These are phyloP conservation scores for Fragum fragum DNA, from an alignment of 2,888 invertebrate species.

Conservation along the genomic window DNA sequence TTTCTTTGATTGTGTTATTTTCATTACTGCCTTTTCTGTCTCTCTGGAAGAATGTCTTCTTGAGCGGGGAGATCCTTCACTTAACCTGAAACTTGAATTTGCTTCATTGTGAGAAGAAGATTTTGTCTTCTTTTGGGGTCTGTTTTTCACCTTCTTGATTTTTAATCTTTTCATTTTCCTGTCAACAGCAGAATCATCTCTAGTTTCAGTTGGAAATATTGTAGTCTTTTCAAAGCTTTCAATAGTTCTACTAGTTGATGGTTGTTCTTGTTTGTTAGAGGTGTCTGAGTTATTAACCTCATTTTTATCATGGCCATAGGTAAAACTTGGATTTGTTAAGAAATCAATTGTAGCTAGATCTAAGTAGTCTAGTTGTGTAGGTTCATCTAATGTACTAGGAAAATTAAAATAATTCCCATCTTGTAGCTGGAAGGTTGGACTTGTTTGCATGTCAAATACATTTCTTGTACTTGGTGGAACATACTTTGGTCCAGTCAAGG, in stretches of 20 bases:
- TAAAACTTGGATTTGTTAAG: conserved; percentile 61
- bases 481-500: conserved; percentile 18
- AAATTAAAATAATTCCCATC: conserved; percentile 63
- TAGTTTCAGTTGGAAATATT: conserved; percentile 2
- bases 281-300: conserved; percentile 44
- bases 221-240: conserved; percentile 29
- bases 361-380: conserved; percentile 65
- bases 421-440: conserved; percentile 59
- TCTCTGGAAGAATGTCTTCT: conserved; percentile 13
- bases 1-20: not conserved
- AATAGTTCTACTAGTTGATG: conserved; percentile 4
- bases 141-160: conserved; percentile 52
- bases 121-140: conserved; percentile 32
- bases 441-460: conserved; percentile 54
- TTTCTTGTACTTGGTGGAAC: conserved; percentile 30
- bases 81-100: not conserved
- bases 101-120: not conserved
- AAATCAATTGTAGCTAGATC: conserved; percentile 65
- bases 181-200: conserved; percentile 17
- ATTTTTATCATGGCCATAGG: conserved; percentile 51
- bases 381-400: conserved; percentile 64
- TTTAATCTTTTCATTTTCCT: conserved; percentile 47
- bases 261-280: conserved; percentile 24
- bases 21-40: conserved; percentile 5
- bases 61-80: not conserved